Evolutionary conservation across 2,888 invertebrate species (phyloP).

Genomic region (Lymantria monacha): DNA sequence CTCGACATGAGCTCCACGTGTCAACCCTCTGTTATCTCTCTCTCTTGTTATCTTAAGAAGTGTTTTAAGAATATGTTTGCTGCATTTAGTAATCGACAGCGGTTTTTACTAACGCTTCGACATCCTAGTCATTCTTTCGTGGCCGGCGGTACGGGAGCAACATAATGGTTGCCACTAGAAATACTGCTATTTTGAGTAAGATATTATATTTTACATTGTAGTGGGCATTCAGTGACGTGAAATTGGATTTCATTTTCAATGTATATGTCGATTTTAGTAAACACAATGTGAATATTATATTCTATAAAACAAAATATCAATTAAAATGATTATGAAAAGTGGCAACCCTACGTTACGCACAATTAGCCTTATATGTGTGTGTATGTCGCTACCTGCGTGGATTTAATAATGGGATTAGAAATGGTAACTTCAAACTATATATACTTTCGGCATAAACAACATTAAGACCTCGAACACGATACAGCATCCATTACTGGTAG

Average conservation of each 20-base stretch:
- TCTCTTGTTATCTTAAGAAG: background rate
- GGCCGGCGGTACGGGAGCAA: constrained; percentile 9
- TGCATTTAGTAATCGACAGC: constrained; percentile 55
- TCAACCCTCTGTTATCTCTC: too few relatives aligned
- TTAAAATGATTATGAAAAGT: background rate
- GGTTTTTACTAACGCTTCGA: constrained; percentile 44
- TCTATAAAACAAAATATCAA: background rate
- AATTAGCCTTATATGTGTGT: constrained; percentile 3
- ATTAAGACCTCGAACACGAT: too few relatives aligned
- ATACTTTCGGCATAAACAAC: too few relatives aligned
- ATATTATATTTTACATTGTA: too few relatives aligned
- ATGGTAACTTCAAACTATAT: background rate
- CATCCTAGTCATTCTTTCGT: constrained; percentile 49
- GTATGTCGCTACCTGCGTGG: background rate
- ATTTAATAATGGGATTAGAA: background rate
- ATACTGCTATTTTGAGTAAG: background rate
- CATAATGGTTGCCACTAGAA: background rate
- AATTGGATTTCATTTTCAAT: background rate
- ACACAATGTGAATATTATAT: background rate
- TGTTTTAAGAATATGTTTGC: constrained; percentile 25
- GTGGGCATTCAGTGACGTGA: too few relatives aligned
- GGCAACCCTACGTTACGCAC: constrained; percentile 1
- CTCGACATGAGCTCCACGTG: constrained; percentile 2
- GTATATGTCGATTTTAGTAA: background rate
- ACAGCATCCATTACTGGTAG: too few relatives aligned